Conservation (phyloP, 2,888 invertebrate species). For the Clistopyga incitator region DNA sequence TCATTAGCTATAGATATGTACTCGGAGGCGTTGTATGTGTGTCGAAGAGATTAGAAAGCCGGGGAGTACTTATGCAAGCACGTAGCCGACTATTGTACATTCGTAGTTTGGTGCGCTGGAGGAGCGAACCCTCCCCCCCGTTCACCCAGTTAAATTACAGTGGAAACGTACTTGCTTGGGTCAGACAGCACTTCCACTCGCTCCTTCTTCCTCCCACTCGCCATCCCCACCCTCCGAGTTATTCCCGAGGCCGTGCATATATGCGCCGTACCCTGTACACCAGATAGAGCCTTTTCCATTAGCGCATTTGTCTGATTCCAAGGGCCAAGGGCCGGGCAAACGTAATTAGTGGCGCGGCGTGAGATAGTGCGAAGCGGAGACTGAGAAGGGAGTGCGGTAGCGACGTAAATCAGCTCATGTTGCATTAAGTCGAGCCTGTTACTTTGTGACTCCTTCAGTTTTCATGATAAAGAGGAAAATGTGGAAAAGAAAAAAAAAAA, state of each 20-base stretch:
- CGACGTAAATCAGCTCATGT: slow-evolving; percentile 11
- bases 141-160: slow-evolving; percentile 55
- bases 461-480: slow-evolving; percentile 46
- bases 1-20: slow-evolving; percentile 23
- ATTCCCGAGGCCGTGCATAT: slow-evolving; percentile 33
- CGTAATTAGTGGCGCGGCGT: slow-evolving; percentile 72
- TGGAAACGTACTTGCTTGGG: slow-evolving; percentile 59
- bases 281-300: slow-evolving; percentile 66
- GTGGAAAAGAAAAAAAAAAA: slow-evolving; percentile 24
- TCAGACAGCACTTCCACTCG: slow-evolving; percentile 50
- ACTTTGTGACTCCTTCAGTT: slow-evolving; percentile 71
- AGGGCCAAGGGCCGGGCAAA: slow-evolving; percentile 64
- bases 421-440: slow-evolving; percentile 21
- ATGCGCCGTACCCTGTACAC: slow-evolving; percentile 6
- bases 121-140: slow-evolving; percentile 26
- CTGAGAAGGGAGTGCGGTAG: not conserved
- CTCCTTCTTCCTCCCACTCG: slow-evolving; percentile 1
- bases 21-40: slow-evolving; percentile 19
- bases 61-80: slow-evolving; percentile 38
- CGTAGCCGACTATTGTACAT: slow-evolving; percentile 43
- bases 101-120: slow-evolving; percentile 29
- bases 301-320: slow-evolving; percentile 71
- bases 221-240: slow-evolving; percentile 22
- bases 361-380: slow-evolving; percentile 30
- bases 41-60: slow-evolving; percentile 61